Conservation (phyloP, 2,113 vertebrate genomes). For the Perognathus longimembris region DNA sequence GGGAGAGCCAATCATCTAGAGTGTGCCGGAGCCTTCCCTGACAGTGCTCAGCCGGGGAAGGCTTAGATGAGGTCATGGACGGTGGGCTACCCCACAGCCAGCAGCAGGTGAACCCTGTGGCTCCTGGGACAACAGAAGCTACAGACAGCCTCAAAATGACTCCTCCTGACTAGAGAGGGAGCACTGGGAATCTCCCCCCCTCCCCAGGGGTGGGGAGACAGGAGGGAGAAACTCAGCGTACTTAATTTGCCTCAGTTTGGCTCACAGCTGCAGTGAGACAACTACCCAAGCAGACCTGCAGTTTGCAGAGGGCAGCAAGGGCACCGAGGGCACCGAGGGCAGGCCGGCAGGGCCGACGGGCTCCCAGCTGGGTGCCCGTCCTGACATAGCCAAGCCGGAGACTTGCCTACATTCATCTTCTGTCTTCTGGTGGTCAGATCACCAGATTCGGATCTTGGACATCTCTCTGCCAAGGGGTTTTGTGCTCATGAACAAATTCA, state of each 20-base stretch:
- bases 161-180: neutral
- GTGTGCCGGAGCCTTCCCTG: no score
- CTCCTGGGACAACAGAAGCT: neutral
- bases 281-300: neutral
- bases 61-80: neutral
- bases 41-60: no score
- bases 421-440: neutral
- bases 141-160: neutral
- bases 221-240: neutral
- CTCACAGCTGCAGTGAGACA: neutral
- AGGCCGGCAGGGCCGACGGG: neutral
- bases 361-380: neutral
- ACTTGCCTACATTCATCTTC: neutral
- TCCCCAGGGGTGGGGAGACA: neutral
- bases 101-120: neutral
- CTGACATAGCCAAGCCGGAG: no score
- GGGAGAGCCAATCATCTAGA: no score
- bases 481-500: conserved; percentile 37
- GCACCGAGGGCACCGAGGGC: neutral
- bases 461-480: neutral
- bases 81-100: no score
- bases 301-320: conserved; percentile 4
- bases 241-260: neutral
- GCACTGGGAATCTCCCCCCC: no score
- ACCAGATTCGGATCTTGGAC: neutral